Conservation (phyloP, 2,113 vertebrate genomes). For the Lepisosteus oculatus region DNA sequence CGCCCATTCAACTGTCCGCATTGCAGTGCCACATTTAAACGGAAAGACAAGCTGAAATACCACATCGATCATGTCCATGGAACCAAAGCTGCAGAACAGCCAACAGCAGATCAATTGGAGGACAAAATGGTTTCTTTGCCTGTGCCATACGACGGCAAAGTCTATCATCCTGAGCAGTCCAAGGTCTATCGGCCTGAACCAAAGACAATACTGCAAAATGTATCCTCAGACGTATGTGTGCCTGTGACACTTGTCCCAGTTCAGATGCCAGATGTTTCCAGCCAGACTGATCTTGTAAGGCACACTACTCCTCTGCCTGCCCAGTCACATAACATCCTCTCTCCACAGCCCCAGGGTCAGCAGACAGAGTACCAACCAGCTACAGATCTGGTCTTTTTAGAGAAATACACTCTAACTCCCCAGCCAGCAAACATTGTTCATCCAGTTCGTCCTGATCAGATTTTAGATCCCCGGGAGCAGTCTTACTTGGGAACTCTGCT, state of each 20-base stretch:
- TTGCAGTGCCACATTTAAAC: constrained; percentile 92
- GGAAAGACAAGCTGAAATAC: constrained; percentile 96
- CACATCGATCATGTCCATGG: constrained; percentile 94
- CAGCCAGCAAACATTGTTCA: constrained; percentile 87
- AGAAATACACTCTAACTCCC: constrained; percentile 91
- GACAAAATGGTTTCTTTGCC: constrained; percentile 67
- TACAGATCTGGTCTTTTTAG: constrained; percentile 85
- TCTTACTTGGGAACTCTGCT: constrained; percentile 89
- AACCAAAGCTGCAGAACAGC: constrained; percentile 67
- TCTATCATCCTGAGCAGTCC: constrained; percentile 57
- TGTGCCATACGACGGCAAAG: constrained; percentile 63
- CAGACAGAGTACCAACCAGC: constrained; percentile 76
- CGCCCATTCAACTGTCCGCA: constrained; percentile 93
- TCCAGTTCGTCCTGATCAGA: constrained; percentile 84
- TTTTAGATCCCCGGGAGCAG: constrained; percentile 89
- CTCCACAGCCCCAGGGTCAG: constrained; percentile 52
- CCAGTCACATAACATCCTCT: constrained; percentile 60
- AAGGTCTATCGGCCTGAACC: constrained; percentile 67
- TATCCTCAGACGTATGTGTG: constrained; percentile 66
- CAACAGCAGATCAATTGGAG: constrained; percentile 50
- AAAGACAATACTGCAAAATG: constrained; percentile 66
- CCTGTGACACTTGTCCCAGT: constrained; percentile 82
- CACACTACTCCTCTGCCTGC: constrained; percentile 56
- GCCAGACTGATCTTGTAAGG: constrained; percentile 55
- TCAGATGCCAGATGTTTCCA: constrained; percentile 60